These are phyloP conservation scores for Nannoperca australis DNA, from an alignment of 2,797 vertebrate genomes.

Conservation along the genomic window DNA sequence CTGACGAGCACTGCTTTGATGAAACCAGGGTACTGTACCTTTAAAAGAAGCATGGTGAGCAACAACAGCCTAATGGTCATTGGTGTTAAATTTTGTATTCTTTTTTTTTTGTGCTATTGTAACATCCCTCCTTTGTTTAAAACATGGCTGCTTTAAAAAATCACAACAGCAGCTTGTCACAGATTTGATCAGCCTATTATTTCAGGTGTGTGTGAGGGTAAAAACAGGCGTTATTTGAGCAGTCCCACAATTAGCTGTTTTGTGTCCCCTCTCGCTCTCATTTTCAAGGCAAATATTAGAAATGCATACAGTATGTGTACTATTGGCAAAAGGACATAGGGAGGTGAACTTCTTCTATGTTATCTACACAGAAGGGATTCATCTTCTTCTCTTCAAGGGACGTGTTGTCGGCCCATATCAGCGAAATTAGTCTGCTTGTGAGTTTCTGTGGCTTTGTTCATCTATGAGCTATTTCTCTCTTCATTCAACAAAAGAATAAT, in stretches of 20 bases:
- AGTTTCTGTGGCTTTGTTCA: conserved; percentile 28
- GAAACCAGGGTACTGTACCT: conserved; percentile 34
- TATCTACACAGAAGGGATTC: conserved; percentile 25
- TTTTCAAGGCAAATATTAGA: conserved; percentile 51
- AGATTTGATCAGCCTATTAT: conserved; percentile 10
- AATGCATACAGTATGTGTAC: conserved; percentile 30
- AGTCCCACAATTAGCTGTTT: conserved; percentile 17
- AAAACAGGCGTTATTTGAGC: conserved; percentile 39
- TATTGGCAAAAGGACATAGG: conserved; percentile 37
- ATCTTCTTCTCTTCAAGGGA: conserved; percentile 16
- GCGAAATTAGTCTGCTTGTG: conserved; percentile 12
- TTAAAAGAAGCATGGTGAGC: conserved; percentile 29
- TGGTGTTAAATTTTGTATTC: conserved; percentile 1
- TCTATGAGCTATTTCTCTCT: conserved; percentile 33
- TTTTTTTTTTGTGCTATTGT: conserved; percentile 26
- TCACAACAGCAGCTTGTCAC: conserved; percentile 19
- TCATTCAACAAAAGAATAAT: conserved; percentile 6
- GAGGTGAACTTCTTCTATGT: conserved; percentile 38
- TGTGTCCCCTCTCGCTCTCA: conserved; percentile 3
- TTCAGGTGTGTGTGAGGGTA: conserved; percentile 28
- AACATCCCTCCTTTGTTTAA: conserved; percentile 2
- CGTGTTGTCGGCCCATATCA: background rate
- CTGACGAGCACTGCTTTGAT: conserved; percentile 36
- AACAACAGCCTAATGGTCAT: conserved; percentile 42
- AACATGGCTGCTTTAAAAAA: conserved; percentile 15